A percentile compares a stretch with the other conserved stretches of the same genome.
Conservation (phyloP, 2,888 invertebrate genomes). For the Zaprionus obscuricornis region DNA sequence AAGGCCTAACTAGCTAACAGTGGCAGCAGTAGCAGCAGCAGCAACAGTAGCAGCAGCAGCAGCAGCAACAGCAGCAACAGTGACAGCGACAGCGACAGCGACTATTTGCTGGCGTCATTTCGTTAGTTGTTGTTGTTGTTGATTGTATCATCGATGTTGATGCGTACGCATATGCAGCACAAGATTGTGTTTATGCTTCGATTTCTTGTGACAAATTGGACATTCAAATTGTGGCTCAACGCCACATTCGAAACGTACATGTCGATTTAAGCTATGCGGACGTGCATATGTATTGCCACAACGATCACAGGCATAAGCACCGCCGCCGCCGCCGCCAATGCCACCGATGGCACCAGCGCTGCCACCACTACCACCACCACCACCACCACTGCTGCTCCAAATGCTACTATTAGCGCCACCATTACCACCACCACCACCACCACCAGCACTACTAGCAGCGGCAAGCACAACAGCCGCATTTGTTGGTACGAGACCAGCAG, state of each 20-base stretch:
- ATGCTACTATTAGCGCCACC: conserved; percentile 23
- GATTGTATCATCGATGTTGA: conserved; percentile 84
- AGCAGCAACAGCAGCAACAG: conserved; percentile 3
- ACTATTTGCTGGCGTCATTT: conserved; percentile 65
- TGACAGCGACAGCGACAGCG: conserved; percentile 27
- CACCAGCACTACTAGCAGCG: conserved; percentile 13
- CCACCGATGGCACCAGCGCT: conserved; percentile 26
- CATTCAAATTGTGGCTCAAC: conserved; percentile 87
- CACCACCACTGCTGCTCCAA: conserved; percentile 25
- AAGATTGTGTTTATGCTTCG: conserved; percentile 84
- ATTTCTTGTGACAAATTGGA: conserved; percentile 86
- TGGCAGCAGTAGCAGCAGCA: conserved; percentile 30
- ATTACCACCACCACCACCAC: conserved; percentile 9
- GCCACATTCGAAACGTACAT: conserved; percentile 86
- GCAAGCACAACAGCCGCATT: conserved; percentile 25
- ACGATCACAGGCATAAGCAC: conserved; percentile 84
- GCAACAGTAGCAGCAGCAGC: neutral
- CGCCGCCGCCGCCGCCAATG: conserved; percentile 70
- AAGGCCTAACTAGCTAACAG: conserved; percentile 47
- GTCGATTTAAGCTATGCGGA: conserved; percentile 85
- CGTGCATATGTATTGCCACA: conserved; percentile 86
- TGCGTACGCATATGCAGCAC: conserved; percentile 84
- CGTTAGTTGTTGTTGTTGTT: conserved; percentile 53
- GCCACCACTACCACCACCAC: conserved; percentile 28
- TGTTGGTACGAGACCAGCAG: conserved; percentile 33